Evolutionary conservation across 2,113 vertebrate species (phyloP).

Genomic region (Silurus glanis): DNA sequence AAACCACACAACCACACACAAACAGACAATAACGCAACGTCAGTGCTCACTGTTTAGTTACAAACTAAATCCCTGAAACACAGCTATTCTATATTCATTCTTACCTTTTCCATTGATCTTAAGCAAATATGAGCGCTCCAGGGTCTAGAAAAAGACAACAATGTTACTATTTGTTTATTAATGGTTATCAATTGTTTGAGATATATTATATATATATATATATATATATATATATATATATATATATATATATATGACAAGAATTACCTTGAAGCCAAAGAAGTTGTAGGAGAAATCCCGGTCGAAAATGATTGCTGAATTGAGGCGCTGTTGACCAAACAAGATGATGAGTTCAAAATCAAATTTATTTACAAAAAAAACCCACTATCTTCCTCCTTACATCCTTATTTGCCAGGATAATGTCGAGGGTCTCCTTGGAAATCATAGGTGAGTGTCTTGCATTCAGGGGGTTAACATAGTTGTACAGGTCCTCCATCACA

Average conservation of each 20-base stretch:
- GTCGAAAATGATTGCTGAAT: conserved; percentile 95
- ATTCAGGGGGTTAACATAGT: conserved; percentile 88
- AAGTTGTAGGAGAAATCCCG: conserved; percentile 98
- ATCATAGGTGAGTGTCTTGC: conserved; percentile 90
- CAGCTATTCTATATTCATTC: neutral
- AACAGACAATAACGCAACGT: no score
- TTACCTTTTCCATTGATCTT: conserved; percentile 95
- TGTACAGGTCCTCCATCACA: conserved; percentile 95
- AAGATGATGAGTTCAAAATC: neutral
- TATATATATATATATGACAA: no score
- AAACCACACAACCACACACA: neutral
- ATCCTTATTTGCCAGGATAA: conserved; percentile 88
- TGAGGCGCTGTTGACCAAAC: conserved; percentile 79
- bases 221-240: no score
- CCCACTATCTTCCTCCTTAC: conserved; percentile 65
- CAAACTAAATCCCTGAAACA: neutral
- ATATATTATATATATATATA: no score
- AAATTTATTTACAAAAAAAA: neutral
- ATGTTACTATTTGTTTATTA: neutral
- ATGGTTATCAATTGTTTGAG: no score
- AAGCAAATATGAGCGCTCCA: conserved; percentile 92
- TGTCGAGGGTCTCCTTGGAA: conserved; percentile 83
- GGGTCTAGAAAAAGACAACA: conserved; percentile 74
- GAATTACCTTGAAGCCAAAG: conserved; percentile 94
- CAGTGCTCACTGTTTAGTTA: neutral